Evolutionary conservation across 2,113 vertebrate genomes (phyloP), one percentile per base, ranked within the genome.

Genomic region (Tachuris rubrigastra): DNA sequence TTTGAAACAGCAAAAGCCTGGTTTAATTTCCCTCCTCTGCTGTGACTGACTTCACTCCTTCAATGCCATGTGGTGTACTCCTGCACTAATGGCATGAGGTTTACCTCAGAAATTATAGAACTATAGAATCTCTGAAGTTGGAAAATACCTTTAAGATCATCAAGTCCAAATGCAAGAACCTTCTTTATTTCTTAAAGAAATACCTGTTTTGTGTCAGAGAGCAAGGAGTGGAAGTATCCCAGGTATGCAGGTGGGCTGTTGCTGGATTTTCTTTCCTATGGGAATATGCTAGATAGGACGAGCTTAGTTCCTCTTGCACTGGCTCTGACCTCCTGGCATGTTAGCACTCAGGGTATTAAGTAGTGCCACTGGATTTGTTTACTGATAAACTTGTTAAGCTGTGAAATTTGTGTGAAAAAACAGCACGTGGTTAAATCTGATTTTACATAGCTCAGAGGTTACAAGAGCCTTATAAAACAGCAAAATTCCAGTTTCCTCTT

Each of bases 31-130:
- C 11, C 8, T 28, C 21, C 19, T 76, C 28, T 67, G 17, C 58
- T 52, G 20, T 47, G 53, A 27, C 8, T 81, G 49, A 59, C 59
- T 53, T 20, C 52, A 30, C 58, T 90, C 58, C 49, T 77, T 92
- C 30, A 76, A n/a, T 3, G 35, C 39, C 18, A 9, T 0, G 0
- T 35, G 35, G 53, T 7, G 1, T 9, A 30, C 65, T 66, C 50
- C 50, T 52, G 42, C 35, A 25, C 71, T 89, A 87, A 35, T 0
- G 0, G 6, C 33, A 8, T 14, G 20, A 77, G 17, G n/a, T 25
- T 55, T 79, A 35, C 28, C 62, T 90, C 25, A 63, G 49, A 56
- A 90, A 56, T 62, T n/a, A 52, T 8, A n/a, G 52, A 44, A 52
- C 60, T 67, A 24, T 5, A 41, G 71, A 55, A 28, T 56, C 31